A percentile compares a stretch with the other conserved stretches of the same genome.
phyloP scores from a whole-genome alignment of 2,888 invertebrate species.

The Acrocera orbiculus region DNA sequence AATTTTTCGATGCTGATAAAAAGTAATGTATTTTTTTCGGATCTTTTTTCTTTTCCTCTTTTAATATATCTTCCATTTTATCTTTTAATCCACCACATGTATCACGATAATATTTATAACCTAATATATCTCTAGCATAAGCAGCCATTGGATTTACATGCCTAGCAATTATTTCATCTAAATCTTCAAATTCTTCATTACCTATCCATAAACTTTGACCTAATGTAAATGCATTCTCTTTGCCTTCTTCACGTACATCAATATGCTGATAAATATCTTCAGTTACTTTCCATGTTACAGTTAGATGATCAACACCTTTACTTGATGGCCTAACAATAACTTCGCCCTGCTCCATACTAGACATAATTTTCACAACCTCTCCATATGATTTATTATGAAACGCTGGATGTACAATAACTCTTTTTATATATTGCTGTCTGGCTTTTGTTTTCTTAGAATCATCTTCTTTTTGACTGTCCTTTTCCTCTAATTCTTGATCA shows the following conservation, averaged over 20 bases:
- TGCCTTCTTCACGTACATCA: conserved; percentile 87
- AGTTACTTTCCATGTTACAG: conserved; percentile 97
- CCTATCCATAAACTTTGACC: conserved; percentile 78
- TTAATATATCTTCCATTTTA: conserved; percentile 70
- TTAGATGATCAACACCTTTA: conserved; percentile 89
- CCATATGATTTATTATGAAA: conserved; percentile 92
- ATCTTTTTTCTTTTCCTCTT: conserved; percentile 77
- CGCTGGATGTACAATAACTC: conserved; percentile 93
- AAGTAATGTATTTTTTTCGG: conserved; percentile 79
- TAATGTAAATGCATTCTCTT: conserved; percentile 88
- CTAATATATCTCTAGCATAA: conserved; percentile 74
- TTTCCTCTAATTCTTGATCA: conserved; percentile 69
- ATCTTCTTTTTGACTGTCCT: conserved; percentile 57
- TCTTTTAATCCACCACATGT: conserved; percentile 64
- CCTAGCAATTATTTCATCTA: conserved; percentile 97
- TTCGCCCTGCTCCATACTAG: conserved; percentile 88
- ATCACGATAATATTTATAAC: conserved; percentile 78
- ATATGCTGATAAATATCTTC: conserved; percentile 92
- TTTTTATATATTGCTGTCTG: conserved; percentile 73
- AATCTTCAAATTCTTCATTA: conserved; percentile 89
- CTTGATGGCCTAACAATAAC: conserved; percentile 92
- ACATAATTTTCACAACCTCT: conserved; percentile 83
- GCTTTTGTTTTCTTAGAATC: conserved; percentile 70
- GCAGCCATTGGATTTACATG: conserved; percentile 94
- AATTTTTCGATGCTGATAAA: conserved; percentile 64